These are phyloP conservation scores for Tetraneura akinire DNA, from an alignment of 1,140 invertebrate genomes.

Conservation along the genomic window DNA sequence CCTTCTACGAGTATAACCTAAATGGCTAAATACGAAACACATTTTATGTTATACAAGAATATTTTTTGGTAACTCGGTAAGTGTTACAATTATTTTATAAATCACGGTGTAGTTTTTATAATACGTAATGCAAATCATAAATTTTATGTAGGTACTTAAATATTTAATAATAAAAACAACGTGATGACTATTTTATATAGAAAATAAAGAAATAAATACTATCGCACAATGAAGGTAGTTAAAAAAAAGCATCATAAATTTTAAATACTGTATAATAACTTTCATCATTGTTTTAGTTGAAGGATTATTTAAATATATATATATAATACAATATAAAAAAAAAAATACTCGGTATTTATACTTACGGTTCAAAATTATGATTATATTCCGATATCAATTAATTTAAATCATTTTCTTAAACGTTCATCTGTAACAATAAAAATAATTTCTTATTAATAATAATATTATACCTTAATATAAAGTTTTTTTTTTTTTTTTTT, in stretches of 20 bases:
- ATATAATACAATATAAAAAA: not conserved
- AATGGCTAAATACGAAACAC: too few relatives aligned
- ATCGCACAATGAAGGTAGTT: not conserved
- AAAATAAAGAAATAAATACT: not conserved
- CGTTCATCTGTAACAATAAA: constrained; percentile 18
- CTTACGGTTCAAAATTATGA: constrained; percentile 3
- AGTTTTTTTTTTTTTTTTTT: too few relatives aligned
- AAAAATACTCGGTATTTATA: not conserved
- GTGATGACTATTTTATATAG: not conserved
- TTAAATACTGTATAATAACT: constrained; percentile 27
- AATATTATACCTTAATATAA: too few relatives aligned
- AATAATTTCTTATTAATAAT: too few relatives aligned
- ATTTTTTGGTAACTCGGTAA: too few relatives aligned
- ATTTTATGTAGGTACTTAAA: not conserved
- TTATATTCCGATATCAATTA: constrained; percentile 8
- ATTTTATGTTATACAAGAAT: too few relatives aligned
- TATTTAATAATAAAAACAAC: constrained; percentile 22
- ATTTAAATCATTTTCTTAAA: constrained; percentile 30
- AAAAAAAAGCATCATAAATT: constrained; percentile 14
- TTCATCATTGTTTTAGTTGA: constrained; percentile 14
- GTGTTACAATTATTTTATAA: too few relatives aligned
- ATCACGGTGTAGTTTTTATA: not conserved
- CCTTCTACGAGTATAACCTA: too few relatives aligned
- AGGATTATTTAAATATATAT: constrained; percentile 28
- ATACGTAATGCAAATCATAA: not conserved